Base-by-base conservation (phyloP, 2,888 invertebrate genomes). In the Microctonus hyperodae region DNA sequence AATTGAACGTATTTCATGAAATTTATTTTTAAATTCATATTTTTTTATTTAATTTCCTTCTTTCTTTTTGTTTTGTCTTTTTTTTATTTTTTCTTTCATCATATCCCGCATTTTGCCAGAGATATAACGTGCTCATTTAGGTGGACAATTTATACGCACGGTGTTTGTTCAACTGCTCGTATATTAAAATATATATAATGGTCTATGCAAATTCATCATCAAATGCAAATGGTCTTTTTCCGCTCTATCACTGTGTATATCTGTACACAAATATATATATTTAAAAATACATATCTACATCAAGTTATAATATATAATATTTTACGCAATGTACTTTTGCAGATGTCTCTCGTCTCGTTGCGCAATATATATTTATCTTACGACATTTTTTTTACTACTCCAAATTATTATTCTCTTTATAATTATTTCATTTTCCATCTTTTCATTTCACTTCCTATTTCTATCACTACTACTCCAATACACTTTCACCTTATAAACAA, bases 291-390 rank as follows among this genome's bases (percentile, higher is more conserved):
- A n/a, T n/a, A n/a, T n/a, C n/a, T n/a, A n/a, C n/a, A n/a, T n/a
- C n/a, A n/a, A n/a, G n/a, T n/a, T n/a, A n/a, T n/a, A n/a, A n/a
- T n/a, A n/a, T n/a, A n/a, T n/a, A 16, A 28, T 23, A 22, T 31
- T 23, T 58, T 3, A 10, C 37, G 9, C 23, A 20, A 6, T 22
- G 20, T 56, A 56, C 16, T 35, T 7, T 23, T 60, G 59, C 48
- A 44, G 48, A 60, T 60, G 28, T 60, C 28, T 44, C 59, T 60
- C 48, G 28, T 60, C 59, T 60, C 48, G 16, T 48, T 60, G 48
- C 59, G 28, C 44, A 20, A 60, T 20, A 31, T 40, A 58, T 58
- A 44, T 44, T 44, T 20, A 44, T 44, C 44, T 16, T 44, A 16
- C 16, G 16, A 44, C 44, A 44, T 44, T 44, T 44, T 16, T 16